Conservation (phyloP, 2,113 vertebrate species). For the Poeciliopsis turrubarensis region DNA sequence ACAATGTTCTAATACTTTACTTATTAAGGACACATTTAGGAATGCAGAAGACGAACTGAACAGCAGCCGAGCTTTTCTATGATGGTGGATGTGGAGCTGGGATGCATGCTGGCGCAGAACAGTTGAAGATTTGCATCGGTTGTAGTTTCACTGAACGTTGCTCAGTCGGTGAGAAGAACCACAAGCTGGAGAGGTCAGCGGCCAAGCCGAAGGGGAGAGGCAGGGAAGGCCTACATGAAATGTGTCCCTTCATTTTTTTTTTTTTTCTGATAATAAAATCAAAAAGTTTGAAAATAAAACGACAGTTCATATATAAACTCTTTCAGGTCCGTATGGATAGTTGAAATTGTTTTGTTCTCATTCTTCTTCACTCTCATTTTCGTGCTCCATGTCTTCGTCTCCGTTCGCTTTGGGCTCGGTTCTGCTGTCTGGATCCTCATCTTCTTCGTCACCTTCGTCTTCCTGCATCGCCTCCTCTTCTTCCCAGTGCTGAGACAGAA, state of each 20-base stretch:
- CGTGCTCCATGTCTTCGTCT: conserved; percentile 93
- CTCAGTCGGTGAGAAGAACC: background rate
- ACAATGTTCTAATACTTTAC: conserved; percentile 14
- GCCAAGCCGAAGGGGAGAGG: background rate
- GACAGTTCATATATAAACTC: conserved; percentile 77
- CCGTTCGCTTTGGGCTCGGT: conserved; percentile 91
- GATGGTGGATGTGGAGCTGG: conserved; percentile 21
- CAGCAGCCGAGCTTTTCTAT: conserved; percentile 7
- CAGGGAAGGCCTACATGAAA: background rate
- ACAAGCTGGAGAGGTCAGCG: background rate
- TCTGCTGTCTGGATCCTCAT: conserved; percentile 80
- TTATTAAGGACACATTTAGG: conserved; percentile 36
- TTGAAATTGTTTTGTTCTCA: conserved; percentile 62
- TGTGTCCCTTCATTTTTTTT: conserved; percentile 46
- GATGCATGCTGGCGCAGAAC: conserved; percentile 6
- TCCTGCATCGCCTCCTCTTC: conserved; percentile 79
- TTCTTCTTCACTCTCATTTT: conserved; percentile 96
- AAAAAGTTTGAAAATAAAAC: conserved; percentile 81
- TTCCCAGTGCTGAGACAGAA: conserved; percentile 86
- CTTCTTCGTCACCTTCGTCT: conserved; percentile 63
- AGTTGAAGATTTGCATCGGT: background rate
- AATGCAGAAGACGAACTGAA: conserved; percentile 49
- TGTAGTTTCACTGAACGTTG: conserved; percentile 24
- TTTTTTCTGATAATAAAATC: conserved; percentile 78
- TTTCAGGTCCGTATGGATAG: conserved; percentile 67